A percentile compares a stretch with the other conserved stretches of the same genome.
phyloP scores from a whole-genome alignment of 1,140 invertebrate species.

The Caerostris extrusa region DNA sequence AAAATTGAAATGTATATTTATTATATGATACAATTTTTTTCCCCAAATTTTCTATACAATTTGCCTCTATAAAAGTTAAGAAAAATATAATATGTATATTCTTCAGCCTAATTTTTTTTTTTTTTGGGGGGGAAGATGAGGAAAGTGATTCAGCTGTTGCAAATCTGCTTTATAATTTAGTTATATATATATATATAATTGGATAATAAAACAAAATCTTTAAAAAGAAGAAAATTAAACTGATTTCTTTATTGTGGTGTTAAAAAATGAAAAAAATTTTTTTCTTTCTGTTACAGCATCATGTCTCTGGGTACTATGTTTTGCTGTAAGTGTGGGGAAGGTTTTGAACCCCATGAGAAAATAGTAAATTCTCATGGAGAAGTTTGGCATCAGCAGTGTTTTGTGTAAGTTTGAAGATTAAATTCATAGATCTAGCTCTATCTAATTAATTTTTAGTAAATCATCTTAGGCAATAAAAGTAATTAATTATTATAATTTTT shows the following conservation, averaged over 20 bases:
- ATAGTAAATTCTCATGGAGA: slow-evolving; percentile 99
- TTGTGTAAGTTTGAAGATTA: slow-evolving; percentile 92
- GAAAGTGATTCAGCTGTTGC: too few relatives aligned
- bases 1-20: too few relatives aligned
- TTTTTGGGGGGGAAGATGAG: too few relatives aligned
- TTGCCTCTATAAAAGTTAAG: too few relatives aligned
- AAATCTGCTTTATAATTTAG: too few relatives aligned
- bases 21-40: too few relatives aligned
- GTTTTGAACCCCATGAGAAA: slow-evolving; percentile 97
- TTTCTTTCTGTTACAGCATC: slow-evolving; percentile 41
- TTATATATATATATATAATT: too few relatives aligned
- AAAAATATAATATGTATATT: too few relatives aligned
- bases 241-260: not conserved
- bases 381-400: slow-evolving; percentile 99
- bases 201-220: not conserved
- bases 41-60: too few relatives aligned
- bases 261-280: not conserved
- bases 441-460: not conserved
- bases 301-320: slow-evolving; percentile 85
- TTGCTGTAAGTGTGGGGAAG: slow-evolving; percentile 95
- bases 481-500: not conserved
- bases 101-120: too few relatives aligned
- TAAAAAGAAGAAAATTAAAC: not conserved
- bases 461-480: too few relatives aligned
- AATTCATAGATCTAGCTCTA: not conserved